Evolutionary conservation across 2,797 vertebrate genomes (phyloP).

Genomic region (Acipenser transmontanus): DNA sequence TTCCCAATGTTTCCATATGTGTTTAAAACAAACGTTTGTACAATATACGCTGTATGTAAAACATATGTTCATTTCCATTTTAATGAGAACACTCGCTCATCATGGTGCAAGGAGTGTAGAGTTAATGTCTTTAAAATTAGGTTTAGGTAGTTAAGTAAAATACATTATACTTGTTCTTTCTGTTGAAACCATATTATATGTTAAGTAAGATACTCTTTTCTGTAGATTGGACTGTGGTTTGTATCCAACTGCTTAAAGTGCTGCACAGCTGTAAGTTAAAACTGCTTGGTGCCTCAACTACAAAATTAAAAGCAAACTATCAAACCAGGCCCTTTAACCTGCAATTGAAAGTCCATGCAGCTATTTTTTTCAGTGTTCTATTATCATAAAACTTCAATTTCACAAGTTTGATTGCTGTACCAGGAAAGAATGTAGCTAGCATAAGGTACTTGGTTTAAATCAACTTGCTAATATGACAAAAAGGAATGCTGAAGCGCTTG

Average conservation of each 20-base stretch:
- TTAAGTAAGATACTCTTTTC: conserved; percentile 35
- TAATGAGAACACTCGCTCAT: no score
- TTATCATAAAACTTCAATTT: neutral
- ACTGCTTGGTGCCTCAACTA: conserved; percentile 30
- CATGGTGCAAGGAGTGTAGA: no score
- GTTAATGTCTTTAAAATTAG: no score
- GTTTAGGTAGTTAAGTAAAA: conserved; percentile 11
- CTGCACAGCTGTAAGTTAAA: conserved; percentile 42
- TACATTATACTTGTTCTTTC: conserved; percentile 44
- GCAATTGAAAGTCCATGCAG: no score
- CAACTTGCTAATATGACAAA: conserved; percentile 43
- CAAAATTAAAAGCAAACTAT: conserved; percentile 26
- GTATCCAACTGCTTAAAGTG: conserved; percentile 40
- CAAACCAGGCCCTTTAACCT: no score
- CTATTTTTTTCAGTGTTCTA: no score
- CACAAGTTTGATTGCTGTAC: conserved; percentile 25
- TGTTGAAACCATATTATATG: conserved; percentile 48
- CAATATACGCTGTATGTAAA: no score
- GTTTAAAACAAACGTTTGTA: no score
- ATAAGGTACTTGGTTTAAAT: conserved; percentile 24
- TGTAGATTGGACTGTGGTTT: conserved; percentile 41
- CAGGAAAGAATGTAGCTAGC: conserved; percentile 39
- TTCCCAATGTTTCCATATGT: no score
- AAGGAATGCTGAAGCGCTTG: conserved; percentile 38
- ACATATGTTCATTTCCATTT: no score